These are phyloP conservation scores for Hydroisotoma schaefferi DNA, from an alignment of 2,888 invertebrate genomes.

Conservation along the genomic window DNA sequence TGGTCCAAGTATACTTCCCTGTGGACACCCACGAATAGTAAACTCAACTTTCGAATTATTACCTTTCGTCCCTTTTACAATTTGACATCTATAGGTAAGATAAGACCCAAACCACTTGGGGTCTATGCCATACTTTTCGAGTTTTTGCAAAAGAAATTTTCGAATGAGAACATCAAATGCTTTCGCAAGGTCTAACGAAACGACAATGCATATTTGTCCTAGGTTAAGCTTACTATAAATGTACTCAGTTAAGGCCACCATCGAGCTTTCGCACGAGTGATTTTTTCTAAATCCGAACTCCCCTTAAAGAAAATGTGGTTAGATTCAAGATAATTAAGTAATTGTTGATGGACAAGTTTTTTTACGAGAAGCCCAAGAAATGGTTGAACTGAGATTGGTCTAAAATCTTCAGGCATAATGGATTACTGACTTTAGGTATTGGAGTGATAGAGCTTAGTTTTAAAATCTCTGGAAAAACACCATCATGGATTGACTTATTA, in stretches of 20 bases:
- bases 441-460: conserved; percentile 14
- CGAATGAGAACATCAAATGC: conserved; percentile 22
- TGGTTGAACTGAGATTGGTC: conserved; percentile 6
- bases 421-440: conserved; percentile 12
- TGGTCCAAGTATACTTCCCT: not conserved
- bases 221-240: conserved; percentile 19
- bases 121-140: conserved; percentile 19
- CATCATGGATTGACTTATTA: conserved; percentile 5
- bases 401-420: not conserved
- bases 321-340: conserved; percentile 4
- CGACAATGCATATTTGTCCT: conserved; percentile 17
- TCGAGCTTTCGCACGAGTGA: conserved; percentile 15
- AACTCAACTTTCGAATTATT: conserved; percentile 1
- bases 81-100: conserved; percentile 14
- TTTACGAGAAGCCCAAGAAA: not conserved
- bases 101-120: conserved; percentile 13
- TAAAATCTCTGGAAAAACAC: conserved; percentile 14
- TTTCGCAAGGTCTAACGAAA: conserved; percentile 22
- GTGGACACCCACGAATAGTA: conserved; percentile 16
- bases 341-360: not conserved
- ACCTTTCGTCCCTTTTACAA: conserved; percentile 6
- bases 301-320: conserved; percentile 15
- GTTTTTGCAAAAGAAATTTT: conserved; percentile 16
- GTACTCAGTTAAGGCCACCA: conserved; percentile 19
- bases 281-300: conserved; percentile 25